These are phyloP conservation scores for Andrena minutula DNA, from an alignment of 2,888 invertebrate species.

Conservation along the genomic window DNA sequence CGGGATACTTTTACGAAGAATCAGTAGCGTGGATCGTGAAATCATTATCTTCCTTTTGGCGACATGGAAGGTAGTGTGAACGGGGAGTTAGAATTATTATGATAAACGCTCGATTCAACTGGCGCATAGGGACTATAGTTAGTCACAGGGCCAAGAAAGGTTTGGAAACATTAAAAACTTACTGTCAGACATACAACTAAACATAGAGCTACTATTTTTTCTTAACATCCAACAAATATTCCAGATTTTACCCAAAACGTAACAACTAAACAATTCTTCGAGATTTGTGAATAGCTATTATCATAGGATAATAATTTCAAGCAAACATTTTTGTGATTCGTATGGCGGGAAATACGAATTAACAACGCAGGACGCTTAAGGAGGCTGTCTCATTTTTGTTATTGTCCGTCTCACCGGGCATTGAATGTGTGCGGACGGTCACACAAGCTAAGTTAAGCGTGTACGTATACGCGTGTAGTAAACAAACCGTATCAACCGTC, in stretches of 20 bases:
- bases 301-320: too few relatives aligned
- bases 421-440: too few relatives aligned
- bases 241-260: background rate
- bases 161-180: background rate
- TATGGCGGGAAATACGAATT: background rate
- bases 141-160: background rate
- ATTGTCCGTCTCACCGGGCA: too few relatives aligned
- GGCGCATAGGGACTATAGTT: background rate
- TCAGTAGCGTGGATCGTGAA: slow-evolving; percentile 20
- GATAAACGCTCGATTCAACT: background rate
- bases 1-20: background rate
- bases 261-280: background rate
- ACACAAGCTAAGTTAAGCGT: too few relatives aligned
- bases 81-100: too few relatives aligned
- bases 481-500: too few relatives aligned
- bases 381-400: too few relatives aligned
- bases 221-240: too few relatives aligned
- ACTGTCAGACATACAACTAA: background rate
- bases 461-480: too few relatives aligned
- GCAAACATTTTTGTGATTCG: too few relatives aligned
- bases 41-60: slow-evolving; percentile 38
- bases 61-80: too few relatives aligned
- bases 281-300: background rate
- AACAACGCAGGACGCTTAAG: background rate
- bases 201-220: background rate